phyloP scores from a whole-genome alignment of 2,888 invertebrate genomes.

The Hydraecia micacea region DNA sequence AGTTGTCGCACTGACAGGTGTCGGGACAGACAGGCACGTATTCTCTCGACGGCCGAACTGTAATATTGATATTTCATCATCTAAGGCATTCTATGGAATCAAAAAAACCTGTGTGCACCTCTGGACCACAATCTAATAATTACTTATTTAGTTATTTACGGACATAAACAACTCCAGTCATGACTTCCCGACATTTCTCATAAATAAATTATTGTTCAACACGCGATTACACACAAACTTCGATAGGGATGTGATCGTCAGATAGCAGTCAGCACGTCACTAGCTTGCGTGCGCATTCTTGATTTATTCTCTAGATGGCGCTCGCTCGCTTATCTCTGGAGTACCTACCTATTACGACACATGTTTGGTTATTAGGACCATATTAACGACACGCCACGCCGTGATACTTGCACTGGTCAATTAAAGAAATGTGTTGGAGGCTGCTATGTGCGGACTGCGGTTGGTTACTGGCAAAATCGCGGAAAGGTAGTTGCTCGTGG shows the following conservation, averaged over 20 bases:
- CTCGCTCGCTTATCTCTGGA: constrained; percentile 55
- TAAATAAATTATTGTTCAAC: constrained; percentile 58
- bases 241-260: constrained; percentile 56
- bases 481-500: too few species aligned
- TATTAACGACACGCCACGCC: constrained; percentile 28
- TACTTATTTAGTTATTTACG: constrained; percentile 33
- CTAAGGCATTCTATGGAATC: neutral
- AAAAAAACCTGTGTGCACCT: neutral
- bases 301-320: constrained; percentile 66
- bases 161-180: constrained; percentile 52
- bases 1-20: neutral
- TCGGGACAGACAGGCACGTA: neutral
- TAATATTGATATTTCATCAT: neutral
- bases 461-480: neutral
- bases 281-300: constrained; percentile 60
- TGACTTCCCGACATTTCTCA: constrained; percentile 51
- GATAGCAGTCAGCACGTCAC: constrained; percentile 53
- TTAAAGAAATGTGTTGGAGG: neutral
- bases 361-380: constrained; percentile 46
- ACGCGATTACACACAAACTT: constrained; percentile 53
- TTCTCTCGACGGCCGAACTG: neutral
- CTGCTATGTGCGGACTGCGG: neutral
- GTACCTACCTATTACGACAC: constrained; percentile 56
- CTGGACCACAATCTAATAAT: constrained; percentile 17
- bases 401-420: neutral